phyloP scores from a whole-genome alignment of 2,888 invertebrate species.

The Thymelicus sylvestris region DNA sequence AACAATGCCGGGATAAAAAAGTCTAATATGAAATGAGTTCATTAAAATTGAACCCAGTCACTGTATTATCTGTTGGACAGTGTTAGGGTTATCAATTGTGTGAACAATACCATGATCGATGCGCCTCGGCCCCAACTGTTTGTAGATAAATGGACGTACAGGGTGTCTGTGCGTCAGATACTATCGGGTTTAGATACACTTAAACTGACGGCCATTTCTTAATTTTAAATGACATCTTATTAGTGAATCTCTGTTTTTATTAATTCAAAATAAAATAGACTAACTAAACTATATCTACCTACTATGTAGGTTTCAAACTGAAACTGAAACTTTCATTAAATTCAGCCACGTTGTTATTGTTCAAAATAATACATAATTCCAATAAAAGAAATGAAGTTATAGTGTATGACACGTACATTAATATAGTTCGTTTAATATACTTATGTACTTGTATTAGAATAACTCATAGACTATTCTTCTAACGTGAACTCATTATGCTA shows the following conservation, averaged over 20 bases:
- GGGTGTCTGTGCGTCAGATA: constrained; percentile 28
- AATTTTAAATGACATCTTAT: constrained; percentile 8
- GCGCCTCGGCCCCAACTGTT: constrained; percentile 45
- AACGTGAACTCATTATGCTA: too few species aligned
- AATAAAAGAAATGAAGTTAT: too few species aligned
- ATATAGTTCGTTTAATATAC: too few species aligned
- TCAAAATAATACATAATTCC: too few species aligned
- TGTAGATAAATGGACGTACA: constrained; percentile 44
- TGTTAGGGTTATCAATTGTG: constrained; percentile 70
- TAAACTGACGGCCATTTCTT: constrained; percentile 29
- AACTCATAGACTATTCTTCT: too few species aligned
- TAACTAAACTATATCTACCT: too few species aligned
- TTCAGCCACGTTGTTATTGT: too few species aligned
- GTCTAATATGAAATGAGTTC: constrained; percentile 34
- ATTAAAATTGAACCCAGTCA: constrained; percentile 47
- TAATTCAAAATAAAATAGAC: background rate
- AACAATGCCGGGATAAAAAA: constrained; percentile 2
- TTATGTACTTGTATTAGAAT: too few species aligned
- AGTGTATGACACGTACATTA: too few species aligned
- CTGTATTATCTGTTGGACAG: constrained; percentile 54
- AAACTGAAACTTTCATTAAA: too few species aligned
- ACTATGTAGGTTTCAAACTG: too few species aligned
- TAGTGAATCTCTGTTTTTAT: background rate
- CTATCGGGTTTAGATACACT: constrained; percentile 19
- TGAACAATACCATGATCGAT: constrained; percentile 80